Base-by-base conservation (phyloP, 53 echinoderm and acorn worm species). In the Holothuria leucospilota region DNA sequence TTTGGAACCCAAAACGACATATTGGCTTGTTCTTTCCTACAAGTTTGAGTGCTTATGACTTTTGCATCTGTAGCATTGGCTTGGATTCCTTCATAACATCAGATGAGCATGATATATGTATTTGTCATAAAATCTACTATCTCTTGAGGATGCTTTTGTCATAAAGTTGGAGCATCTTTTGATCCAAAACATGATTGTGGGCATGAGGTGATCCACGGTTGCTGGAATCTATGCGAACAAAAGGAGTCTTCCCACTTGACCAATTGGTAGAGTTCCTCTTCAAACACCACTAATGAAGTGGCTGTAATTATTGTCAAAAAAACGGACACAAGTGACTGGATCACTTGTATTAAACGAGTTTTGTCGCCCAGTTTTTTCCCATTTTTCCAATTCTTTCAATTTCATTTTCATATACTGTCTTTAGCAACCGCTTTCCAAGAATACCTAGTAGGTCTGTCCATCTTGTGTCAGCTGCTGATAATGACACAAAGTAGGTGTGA, bases 191-290 rank as follows among this genome's bases (percentile, higher is more conserved):
- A 89, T 70, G 8, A 89, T n/a, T 89, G 51, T 89, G 89, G 0
- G 85, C 85, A 85, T 89, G 89, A 40, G 89, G 89, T 46, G 85
- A 89, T 10, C 89, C 85, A 15, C 89, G n/a, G 71, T 21, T 89
- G 89, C 74, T 89, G 83, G 64, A 82, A 82, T 82, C 83, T 28
- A 90, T 88, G 39, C 91, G 26, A 2, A 82, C 82, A n/a, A 59
- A 88, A 91, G 10, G 41, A 87, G 39, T 86, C 86, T 75, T 21
- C n/a, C 6, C 16, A 86, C 61, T 39, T 38, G 12, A 34, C 86
- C 78, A 62, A 86, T 86, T 40, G 86, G 86, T 39, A 39, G 1
- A 86, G 46, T 18, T 39, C 29, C 75, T 56, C 20, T 60, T 86
- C 8, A 41, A n/a, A 86, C 72, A 20, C 21, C 26, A 15, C 24